Conservation (phyloP, 2,113 vertebrate genomes). For the Rynchops niger region DNA sequence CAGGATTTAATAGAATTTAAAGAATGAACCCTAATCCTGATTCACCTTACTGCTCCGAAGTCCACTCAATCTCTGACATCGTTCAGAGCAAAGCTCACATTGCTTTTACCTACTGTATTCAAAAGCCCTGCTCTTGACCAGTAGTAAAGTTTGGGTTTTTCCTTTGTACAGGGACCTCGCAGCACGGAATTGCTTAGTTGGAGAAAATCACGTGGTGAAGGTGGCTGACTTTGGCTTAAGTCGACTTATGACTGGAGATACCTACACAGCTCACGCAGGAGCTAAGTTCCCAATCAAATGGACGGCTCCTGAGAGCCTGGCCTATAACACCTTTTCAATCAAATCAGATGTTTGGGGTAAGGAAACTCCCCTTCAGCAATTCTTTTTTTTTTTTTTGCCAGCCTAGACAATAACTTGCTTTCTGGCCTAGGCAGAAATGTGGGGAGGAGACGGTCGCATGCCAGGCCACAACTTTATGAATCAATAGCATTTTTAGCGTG, state of each 20-base stretch:
- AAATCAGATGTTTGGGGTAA: conserved; percentile 99
- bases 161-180: conserved; percentile 87
- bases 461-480: background rate
- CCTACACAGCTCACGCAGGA: conserved; percentile 97
- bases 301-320: conserved; percentile 97
- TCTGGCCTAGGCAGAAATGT: background rate
- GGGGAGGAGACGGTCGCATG: background rate
- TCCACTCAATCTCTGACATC: background rate
- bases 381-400: background rate
- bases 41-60: background rate
- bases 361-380: background rate
- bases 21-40: background rate
- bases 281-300: conserved; percentile 99
- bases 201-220: conserved; percentile 97
- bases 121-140: background rate
- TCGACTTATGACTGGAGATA: conserved; percentile 96
- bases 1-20: background rate
- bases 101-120: background rate
- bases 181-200: conserved; percentile 95
- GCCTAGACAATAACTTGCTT: background rate
- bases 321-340: conserved; percentile 99
- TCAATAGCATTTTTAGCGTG: background rate
- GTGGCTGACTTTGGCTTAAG: conserved; percentile 97
- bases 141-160: background rate
- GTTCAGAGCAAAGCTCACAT: background rate